Base-by-base conservation (phyloP, 2,113 vertebrate species). In the Gallinago jamesoni region DNA sequence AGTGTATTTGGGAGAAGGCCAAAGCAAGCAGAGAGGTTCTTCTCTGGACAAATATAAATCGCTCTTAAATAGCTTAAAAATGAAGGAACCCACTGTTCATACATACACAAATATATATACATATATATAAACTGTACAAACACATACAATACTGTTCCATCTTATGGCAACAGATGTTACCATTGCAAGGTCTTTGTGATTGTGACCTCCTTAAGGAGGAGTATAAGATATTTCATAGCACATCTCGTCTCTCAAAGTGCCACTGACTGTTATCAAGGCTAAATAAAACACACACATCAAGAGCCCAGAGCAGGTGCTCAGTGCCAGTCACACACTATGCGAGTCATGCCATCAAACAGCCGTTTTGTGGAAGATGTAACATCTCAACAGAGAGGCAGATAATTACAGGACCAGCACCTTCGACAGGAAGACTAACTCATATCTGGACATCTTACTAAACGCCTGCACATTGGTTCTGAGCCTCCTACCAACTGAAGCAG, bases 201-300 rank as follows among this genome's bases (percentile, higher is more conserved):
- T 27, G 19, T 24, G 57, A 48, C 28, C 48, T 76, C 39, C 41
- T 57, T 19, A 9, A 41, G 35, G 39, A 79, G 37, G 20, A 63
- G 9, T 1, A 2, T 0, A 11, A 88, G 47, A 10, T 59, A 43
- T 52, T 76, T 56, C 83, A 11, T 5, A 14, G 66, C 43, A 33
- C 0, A 0, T 35, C 35, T 50, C 52, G 41, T 37, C 30, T 69
- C 0, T n/a, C 12, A 1, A 43, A 53, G 33, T 28, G 11, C 25
- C 37, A 20, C 45, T 48, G 55, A 31, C 33, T 5, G 1, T 5
- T 5, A 24, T 5, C 9, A 6, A 62, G 63, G 21, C 6, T 33
- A 16, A 64, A 62, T 33, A 16, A 64, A 62, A 41, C 45, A 62
- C 33, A 1, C 2, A 12, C 33, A 31, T 21, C 0, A 0, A 62